Evolutionary conservation across 1,140 invertebrate genomes (phyloP).

Genomic region (Meloidogyne hapla): DNA sequence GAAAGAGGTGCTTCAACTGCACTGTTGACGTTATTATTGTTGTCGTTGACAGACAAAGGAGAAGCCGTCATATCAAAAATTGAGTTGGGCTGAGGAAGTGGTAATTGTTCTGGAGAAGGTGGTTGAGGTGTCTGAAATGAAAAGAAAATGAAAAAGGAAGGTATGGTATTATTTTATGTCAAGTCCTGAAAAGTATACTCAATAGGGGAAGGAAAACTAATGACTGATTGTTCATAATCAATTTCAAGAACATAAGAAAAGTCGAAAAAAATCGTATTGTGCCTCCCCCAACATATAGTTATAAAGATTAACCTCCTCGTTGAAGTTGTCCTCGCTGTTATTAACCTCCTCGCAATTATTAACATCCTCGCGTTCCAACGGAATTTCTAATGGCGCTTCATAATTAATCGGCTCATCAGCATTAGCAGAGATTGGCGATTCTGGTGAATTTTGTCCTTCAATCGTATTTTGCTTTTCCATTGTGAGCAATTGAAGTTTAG

Average conservation of each 20-base stretch:
- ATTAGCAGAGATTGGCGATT: conserved; percentile 19
- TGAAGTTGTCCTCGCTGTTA: too few species aligned
- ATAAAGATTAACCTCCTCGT: too few species aligned
- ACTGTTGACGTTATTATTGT: background rate
- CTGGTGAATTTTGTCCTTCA: background rate
- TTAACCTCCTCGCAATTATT: too few species aligned
- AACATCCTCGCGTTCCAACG: background rate
- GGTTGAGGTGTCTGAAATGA: background rate
- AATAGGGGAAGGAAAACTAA: too few species aligned
- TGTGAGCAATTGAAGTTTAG: background rate
- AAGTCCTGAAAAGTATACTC: too few species aligned
- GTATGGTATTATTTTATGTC: too few species aligned
- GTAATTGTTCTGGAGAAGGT: background rate
- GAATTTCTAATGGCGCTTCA: background rate
- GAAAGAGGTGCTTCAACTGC: background rate
- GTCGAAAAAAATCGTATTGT: background rate
- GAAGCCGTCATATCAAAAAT: background rate
- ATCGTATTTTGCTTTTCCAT: background rate
- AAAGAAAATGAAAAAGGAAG: too few species aligned
- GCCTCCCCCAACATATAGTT: too few species aligned
- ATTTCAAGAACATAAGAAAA: too few species aligned
- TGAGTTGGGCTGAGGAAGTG: background rate
- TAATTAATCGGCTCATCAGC: background rate
- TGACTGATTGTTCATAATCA: too few species aligned
- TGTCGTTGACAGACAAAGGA: background rate